A percentile compares a stretch with the other conserved stretches of the same genome.
Evolutionary conservation across 1,140 invertebrate species (phyloP).

Genomic region (roundworm (Caenorhabditis elegans)): DNA sequence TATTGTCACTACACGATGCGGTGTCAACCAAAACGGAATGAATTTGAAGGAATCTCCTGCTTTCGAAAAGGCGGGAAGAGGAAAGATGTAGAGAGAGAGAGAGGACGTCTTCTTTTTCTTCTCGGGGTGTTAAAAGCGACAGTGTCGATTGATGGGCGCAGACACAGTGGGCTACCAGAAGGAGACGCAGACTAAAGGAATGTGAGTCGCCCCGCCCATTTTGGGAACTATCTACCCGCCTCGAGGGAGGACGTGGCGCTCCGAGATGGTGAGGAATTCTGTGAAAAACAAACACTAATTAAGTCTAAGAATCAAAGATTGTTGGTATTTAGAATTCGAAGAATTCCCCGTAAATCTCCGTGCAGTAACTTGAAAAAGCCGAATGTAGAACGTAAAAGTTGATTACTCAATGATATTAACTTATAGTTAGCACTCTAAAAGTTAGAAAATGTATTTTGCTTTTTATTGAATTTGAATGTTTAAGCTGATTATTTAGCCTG

Average conservation of each 20-base stretch:
- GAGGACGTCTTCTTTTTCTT: not conserved
- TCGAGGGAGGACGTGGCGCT: too few species aligned
- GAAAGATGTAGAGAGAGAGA: too few species aligned
- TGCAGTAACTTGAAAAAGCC: too few species aligned
- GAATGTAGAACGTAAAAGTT: too few species aligned
- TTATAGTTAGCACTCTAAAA: too few species aligned
- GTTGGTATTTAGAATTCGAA: not conserved
- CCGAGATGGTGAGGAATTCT: not conserved
- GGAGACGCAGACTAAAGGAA: constrained; percentile 19
- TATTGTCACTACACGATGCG: not conserved
- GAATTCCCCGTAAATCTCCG: not conserved
- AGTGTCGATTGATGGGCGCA: not conserved
- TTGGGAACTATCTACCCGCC: too few species aligned
- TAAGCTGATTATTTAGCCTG: too few species aligned
- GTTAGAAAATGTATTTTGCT: too few species aligned
- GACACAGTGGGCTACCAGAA: not conserved
- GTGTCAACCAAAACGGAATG: not conserved
- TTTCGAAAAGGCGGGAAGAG: not conserved
- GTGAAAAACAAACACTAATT: constrained; percentile 30
- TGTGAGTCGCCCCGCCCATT: not conserved
- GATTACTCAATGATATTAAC: too few species aligned
- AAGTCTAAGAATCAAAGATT: constrained; percentile 23
- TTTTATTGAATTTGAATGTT: too few species aligned
- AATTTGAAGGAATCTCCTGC: not conserved
- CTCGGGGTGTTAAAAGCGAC: constrained; percentile 24